Base-by-base conservation (phyloP, 2,888 invertebrate species). In the Encarsia formosa region DNA sequence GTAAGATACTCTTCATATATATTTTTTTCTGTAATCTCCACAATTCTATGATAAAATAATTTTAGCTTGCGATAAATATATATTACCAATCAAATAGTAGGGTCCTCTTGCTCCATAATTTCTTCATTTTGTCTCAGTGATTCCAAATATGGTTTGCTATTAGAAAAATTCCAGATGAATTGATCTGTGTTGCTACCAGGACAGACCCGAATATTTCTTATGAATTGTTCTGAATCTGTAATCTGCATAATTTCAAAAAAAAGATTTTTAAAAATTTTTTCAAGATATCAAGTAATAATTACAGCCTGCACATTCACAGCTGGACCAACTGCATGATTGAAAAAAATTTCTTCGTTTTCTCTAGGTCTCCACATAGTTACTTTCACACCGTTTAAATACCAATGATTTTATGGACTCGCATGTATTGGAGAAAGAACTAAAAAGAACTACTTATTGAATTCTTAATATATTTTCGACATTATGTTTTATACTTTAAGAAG, bases 221-320 rank as follows among this genome's bases (percentile, higher is more conserved):
- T 40, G 6, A 26, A 26, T 16, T 37, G 18, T 16, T 40, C 26
- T 16, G 40, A 13, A 40, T 40, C 40, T 26, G 26, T 26, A 26
- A 26, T 11, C 26, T 26, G n/a, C 2, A 24, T 40, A 40, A 11
- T 26, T 18, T 16, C 15, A 15, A 40, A 26, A 2, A 2, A 19
- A 26, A 26, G 9, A n/a, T 6, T 26, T 24, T 26, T 26, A 8
- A 26, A 26, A 8, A n/a, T 18, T 11, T 13, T 16, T 26, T 40
- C 16, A 16, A 16, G 26, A 26, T 11, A 15, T 24, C 4, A 40
- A 15, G 24, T 24, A 18, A n/a, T 26, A 42, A 26, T 31, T 42
- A 31, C 42, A 19, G 31, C 20, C 19, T 42, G 42, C 8, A 31
- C 42, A 29, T 42, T 42, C 19, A 42, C 20, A 5, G 42, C 16